Evolutionary conservation across 2,888 invertebrate genomes (phyloP).

Genomic region (Hypena proboscidalis): DNA sequence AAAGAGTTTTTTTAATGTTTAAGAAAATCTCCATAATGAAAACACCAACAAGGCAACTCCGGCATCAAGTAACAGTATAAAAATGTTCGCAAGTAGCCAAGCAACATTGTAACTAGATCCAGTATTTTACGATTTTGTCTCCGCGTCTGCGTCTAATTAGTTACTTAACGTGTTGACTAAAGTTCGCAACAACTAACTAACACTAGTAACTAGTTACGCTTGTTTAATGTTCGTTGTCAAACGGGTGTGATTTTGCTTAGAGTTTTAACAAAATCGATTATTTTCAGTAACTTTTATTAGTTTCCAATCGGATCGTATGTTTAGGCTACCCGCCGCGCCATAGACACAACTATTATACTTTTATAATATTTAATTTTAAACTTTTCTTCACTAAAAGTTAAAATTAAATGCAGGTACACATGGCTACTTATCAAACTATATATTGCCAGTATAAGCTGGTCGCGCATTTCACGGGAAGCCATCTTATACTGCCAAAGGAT

Average conservation of each 20-base stretch:
- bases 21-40: too few relatives aligned
- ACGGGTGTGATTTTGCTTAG: background rate
- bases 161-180: conserved; percentile 35
- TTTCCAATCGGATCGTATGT: background rate
- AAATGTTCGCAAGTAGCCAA: conserved; percentile 9
- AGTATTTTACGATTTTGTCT: conserved; percentile 40
- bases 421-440: too few relatives aligned
- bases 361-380: too few relatives aligned
- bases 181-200: conserved; percentile 28
- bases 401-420: too few relatives aligned
- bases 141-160: conserved; percentile 35
- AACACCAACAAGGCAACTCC: conserved; percentile 2
- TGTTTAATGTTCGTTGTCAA: conserved; percentile 19
- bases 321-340: too few relatives aligned
- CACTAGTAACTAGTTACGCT: conserved; percentile 18
- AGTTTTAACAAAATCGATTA: conserved; percentile 1
- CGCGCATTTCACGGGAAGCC: too few relatives aligned
- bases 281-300: conserved; percentile 2
- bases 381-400: too few relatives aligned
- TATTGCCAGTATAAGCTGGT: too few relatives aligned
- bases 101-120: conserved; percentile 33
- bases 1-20: too few relatives aligned
- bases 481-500: too few relatives aligned
- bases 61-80: conserved; percentile 2
- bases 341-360: too few relatives aligned